Conservation (phyloP, 2,888 invertebrate species). For the Pseudococcus jackbeardsleyi region DNA sequence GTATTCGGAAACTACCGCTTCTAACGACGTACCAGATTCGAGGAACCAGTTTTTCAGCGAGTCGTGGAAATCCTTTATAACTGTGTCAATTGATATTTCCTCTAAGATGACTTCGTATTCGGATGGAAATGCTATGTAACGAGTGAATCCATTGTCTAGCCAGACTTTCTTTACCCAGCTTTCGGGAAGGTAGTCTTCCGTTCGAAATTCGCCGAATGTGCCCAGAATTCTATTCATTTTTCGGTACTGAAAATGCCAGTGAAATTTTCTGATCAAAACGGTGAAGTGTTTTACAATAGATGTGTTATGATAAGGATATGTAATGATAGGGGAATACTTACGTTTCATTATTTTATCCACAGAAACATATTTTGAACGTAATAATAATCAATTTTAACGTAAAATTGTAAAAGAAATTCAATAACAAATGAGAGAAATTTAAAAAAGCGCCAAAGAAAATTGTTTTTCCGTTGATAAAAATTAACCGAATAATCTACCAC, state of each 20-base stretch:
- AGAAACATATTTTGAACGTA: neutral
- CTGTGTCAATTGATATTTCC: conserved; percentile 36
- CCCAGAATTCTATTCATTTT: conserved; percentile 53
- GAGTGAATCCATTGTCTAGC: conserved; percentile 53
- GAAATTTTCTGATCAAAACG: neutral
- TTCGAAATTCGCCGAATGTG: conserved; percentile 40
- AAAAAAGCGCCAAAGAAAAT: conserved; percentile 24
- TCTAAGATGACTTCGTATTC: conserved; percentile 57
- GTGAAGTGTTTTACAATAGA: neutral
- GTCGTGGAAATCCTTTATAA: conserved; percentile 48
- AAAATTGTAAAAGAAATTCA: neutral
- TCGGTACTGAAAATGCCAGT: neutral
- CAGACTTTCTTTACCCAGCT: conserved; percentile 59
- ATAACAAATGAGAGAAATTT: neutral
- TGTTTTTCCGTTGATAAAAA: conserved; percentile 28
- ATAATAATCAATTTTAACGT: neutral
- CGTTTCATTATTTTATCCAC: neutral
- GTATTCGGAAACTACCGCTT: neutral
- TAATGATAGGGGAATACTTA: neutral
- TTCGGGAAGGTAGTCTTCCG: conserved; percentile 47
- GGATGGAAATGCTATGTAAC: conserved; percentile 41
- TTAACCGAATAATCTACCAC: neutral
- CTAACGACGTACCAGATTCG: conserved; percentile 41
- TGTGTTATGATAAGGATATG: neutral
- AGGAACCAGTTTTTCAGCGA: conserved; percentile 47